Conservation (phyloP, 23 tunicate species). For the Diplosoma virens region DNA sequence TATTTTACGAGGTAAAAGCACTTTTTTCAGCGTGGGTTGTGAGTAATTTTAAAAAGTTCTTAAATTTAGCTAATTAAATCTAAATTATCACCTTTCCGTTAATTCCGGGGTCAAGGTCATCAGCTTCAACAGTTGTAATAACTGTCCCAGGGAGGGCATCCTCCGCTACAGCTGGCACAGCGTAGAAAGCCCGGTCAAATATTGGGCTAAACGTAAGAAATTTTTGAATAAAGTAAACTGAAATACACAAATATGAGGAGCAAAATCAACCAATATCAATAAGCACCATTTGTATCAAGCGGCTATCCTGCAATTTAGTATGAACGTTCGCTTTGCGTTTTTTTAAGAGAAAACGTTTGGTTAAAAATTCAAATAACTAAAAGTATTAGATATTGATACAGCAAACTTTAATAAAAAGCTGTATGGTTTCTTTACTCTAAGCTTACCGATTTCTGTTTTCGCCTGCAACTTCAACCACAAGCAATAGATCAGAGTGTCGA, state of each 20-base stretch:
- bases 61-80: not conserved
- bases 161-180: constrained; percentile 28
- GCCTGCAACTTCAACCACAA: constrained; percentile 47
- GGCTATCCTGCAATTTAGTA: no score
- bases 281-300: no score
- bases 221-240: no score
- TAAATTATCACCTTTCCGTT: constrained; percentile 57
- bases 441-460: constrained; percentile 45
- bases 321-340: no score
- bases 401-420: no score
- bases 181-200: constrained; percentile 31
- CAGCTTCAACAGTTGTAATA: constrained; percentile 32
- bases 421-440: no score
- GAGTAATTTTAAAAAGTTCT: not conserved
- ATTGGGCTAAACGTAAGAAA: constrained; percentile 61
- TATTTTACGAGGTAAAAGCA: not conserved
- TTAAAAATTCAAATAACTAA: no score
- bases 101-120: constrained; percentile 54
- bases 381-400: no score
- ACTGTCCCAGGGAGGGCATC: constrained; percentile 21
- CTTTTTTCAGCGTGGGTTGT: not conserved
- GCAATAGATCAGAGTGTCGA: not conserved
- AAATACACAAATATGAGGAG: no score
- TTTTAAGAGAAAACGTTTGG: no score
- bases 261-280: no score